Evolutionary conservation across 1,140 invertebrate genomes (phyloP).

Genomic region (Cydia amplana): DNA sequence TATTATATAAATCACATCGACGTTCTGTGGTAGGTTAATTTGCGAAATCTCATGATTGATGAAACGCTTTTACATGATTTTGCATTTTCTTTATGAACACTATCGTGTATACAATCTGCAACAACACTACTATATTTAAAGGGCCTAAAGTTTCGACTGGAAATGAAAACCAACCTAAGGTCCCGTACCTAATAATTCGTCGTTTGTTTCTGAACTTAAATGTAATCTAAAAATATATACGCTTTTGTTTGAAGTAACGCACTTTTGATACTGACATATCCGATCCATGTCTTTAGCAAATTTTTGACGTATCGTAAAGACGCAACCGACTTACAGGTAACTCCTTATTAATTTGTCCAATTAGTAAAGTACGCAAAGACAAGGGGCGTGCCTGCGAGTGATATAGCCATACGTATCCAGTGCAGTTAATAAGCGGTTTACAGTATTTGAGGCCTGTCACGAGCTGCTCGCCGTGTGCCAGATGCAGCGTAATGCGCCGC

Average conservation of each 20-base stretch:
- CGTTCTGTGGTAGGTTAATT: background rate
- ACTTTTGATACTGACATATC: too few relatives aligned
- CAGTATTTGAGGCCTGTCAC: background rate
- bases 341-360: background rate
- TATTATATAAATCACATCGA: constrained; percentile 42
- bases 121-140: too few relatives aligned
- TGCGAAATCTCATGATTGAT: background rate
- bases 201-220: too few relatives aligned
- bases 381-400: background rate
- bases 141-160: too few relatives aligned
- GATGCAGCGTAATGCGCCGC: background rate
- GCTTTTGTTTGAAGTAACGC: too few relatives aligned
- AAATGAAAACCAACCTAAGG: too few relatives aligned
- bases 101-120: too few relatives aligned
- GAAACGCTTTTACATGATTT: background rate
- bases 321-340: background rate
- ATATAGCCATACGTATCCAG: background rate
- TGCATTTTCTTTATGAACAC: too few relatives aligned
- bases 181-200: too few relatives aligned
- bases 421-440: background rate
- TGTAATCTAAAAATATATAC: too few relatives aligned
- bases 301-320: too few relatives aligned
- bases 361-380: background rate
- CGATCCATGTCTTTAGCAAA: too few relatives aligned
- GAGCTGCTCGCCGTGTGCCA: constrained; percentile 4